Base-by-base conservation (phyloP, 2,113 vertebrate species). In the Crotophaga sulcirostris region DNA sequence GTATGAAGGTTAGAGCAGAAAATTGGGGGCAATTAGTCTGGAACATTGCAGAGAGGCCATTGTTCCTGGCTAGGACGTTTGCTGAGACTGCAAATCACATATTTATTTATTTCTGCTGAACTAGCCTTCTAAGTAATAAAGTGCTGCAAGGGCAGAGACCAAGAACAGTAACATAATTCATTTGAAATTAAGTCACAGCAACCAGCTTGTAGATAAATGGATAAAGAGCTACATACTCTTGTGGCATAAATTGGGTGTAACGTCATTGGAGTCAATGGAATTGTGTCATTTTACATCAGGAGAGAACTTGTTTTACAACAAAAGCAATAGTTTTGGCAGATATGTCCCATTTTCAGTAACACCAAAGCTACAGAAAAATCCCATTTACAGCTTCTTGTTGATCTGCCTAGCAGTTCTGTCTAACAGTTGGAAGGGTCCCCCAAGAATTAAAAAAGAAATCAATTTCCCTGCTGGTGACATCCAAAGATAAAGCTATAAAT, bases 51-150 rank as follows among this genome's bases (percentile, higher is more conserved):
- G 89, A 95, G 78, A 96, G 74, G 70, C 95, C 87, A 89, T 89
- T 97, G 95, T 96, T 96, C 84, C 93, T 95, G 93, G 94, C 91
- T 87, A 81, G 73, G 67, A 94, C 4, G 4, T 90, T 95, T 95
- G 96, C 95, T 97, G 95, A 97, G 68, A 66, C 64, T 94, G 94
- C 96, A 92, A 93, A 95, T 93, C 84, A 88, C 80, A 68, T 95
- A 96, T 97, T 96, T 96, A 97, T 97, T 96, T 96, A 97, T 96
- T 96, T 96, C 92, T 97, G 94, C 95, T 97, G 95, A 96, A 93
- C 92, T 90, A 96, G 90, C 85, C 90, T 95, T 96, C 88, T 92
- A 94, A 92, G 85, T 90, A 96, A 96, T 95, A 94, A 96, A 97
- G 90, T 84, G 94, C 88, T 94, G 56, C 96, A 96, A 96, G 90